Conservation (phyloP, 1,140 invertebrate species). For the Drosophila pseudoananassae region DNA sequence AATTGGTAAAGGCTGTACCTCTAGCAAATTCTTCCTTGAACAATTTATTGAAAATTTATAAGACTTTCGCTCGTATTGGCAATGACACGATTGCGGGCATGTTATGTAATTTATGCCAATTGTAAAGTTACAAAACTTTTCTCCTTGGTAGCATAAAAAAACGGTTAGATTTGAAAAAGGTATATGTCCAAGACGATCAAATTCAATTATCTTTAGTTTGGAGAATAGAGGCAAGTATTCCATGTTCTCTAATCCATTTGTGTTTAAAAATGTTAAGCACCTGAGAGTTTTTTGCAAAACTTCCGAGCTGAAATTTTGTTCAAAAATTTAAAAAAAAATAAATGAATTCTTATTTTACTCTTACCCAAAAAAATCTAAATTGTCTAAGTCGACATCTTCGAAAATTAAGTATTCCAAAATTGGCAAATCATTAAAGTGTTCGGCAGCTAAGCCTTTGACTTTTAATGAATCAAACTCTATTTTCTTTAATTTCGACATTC, state of each 20-base stretch:
- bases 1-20: conserved; percentile 6
- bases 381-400: background rate
- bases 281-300: background rate
- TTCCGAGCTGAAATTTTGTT: background rate
- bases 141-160: conserved; percentile 1
- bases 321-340: background rate
- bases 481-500: background rate
- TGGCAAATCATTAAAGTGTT: background rate
- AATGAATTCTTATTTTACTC: background rate
- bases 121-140: conserved; percentile 1
- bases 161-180: background rate
- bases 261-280: conserved; percentile 12
- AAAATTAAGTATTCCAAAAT: background rate
- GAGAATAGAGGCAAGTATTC: background rate
- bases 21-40: background rate
- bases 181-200: background rate
- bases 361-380: conserved; percentile 5
- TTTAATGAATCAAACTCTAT: conserved; percentile 2
- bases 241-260: conserved; percentile 1
- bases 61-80: background rate
- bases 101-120: background rate
- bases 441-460: background rate
- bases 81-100: conserved; percentile 6
- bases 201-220: background rate
- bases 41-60: conserved; percentile 15